These are phyloP conservation scores for Ganaspis brasiliensis DNA, from an alignment of 2,888 invertebrate genomes.

Conservation along the genomic window DNA sequence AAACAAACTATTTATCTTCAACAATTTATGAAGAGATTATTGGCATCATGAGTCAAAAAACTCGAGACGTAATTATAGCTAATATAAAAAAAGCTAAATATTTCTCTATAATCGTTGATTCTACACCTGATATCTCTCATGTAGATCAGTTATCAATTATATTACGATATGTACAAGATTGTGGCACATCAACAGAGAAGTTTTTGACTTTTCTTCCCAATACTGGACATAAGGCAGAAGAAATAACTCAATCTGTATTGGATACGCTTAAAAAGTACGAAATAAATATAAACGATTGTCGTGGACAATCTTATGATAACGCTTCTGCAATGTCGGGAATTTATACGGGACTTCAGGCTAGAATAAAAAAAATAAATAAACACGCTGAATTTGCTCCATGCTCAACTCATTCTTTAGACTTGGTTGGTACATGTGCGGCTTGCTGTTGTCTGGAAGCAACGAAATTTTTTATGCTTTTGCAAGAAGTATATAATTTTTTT, in stretches of 20 bases:
- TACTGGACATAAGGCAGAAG: slow-evolving; percentile 22
- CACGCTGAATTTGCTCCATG: slow-evolving; percentile 49
- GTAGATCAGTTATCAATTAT: neutral
- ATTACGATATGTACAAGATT: neutral
- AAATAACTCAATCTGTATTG: neutral
- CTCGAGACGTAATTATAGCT: neutral
- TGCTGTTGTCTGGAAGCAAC: slow-evolving; percentile 18
- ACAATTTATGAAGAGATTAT: slow-evolving; percentile 13
- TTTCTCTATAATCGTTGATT: slow-evolving; percentile 16
- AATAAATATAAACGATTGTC: slow-evolving; percentile 60
- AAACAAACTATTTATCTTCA: slow-evolving; percentile 16
- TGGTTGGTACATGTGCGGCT: slow-evolving; percentile 18
- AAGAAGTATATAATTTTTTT: slow-evolving; percentile 24
- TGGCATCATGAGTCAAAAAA: slow-evolving; percentile 1
- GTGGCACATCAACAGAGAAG: neutral
- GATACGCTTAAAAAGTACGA: slow-evolving; percentile 40
- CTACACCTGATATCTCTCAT: slow-evolving; percentile 12
- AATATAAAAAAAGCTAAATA: slow-evolving; percentile 12
- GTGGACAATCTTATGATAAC: slow-evolving; percentile 63
- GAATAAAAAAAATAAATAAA: slow-evolving; percentile 60
- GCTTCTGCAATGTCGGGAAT: slow-evolving; percentile 63
- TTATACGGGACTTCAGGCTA: slow-evolving; percentile 61
- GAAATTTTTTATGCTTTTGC: slow-evolving; percentile 3
- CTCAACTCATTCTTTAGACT: slow-evolving; percentile 38
- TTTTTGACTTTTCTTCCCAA: slow-evolving; percentile 14